Conservation (phyloP, 2,113 vertebrate species). For the Tichodroma muraria region DNA sequence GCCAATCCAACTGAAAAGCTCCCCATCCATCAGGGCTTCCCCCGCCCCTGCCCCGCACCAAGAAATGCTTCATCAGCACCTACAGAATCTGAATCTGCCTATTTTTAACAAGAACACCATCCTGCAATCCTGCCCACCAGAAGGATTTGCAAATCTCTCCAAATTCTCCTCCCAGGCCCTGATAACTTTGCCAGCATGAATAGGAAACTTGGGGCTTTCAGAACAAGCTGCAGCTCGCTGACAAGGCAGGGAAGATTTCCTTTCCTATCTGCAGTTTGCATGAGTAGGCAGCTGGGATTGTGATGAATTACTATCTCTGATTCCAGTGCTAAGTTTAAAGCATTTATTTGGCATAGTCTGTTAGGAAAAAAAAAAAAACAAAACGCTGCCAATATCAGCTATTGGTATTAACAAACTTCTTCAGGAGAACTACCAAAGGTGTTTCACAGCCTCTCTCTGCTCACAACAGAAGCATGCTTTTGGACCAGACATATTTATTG, state of each 20-base stretch:
- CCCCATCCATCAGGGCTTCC: not conserved
- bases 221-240: not conserved
- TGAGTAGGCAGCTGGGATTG: conserved; percentile 43
- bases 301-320: conserved; percentile 42
- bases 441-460: not conserved
- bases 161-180: not conserved
- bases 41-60: not conserved
- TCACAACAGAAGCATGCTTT: not conserved
- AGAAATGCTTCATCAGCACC: conserved; percentile 22
- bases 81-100: not conserved
- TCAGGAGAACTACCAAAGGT: not conserved
- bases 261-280: conserved; percentile 33
- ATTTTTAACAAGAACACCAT: not conserved
- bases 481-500: not conserved
- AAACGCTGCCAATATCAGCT: not conserved
- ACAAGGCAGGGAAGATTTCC: conserved; percentile 3
- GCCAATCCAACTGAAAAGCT: not conserved
- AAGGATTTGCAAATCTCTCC: conserved; percentile 29
- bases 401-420: not conserved
- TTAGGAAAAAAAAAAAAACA: not conserved
- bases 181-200: not conserved
- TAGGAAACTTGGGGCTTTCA: conserved; percentile 3
- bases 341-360: conserved; percentile 10
- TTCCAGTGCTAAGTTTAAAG: conserved; percentile 9
- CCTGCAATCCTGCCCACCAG: conserved; percentile 18